These are phyloP conservation scores for Leptopilina myrica DNA, from an alignment of 2,888 invertebrate species.

Conservation along the genomic window DNA sequence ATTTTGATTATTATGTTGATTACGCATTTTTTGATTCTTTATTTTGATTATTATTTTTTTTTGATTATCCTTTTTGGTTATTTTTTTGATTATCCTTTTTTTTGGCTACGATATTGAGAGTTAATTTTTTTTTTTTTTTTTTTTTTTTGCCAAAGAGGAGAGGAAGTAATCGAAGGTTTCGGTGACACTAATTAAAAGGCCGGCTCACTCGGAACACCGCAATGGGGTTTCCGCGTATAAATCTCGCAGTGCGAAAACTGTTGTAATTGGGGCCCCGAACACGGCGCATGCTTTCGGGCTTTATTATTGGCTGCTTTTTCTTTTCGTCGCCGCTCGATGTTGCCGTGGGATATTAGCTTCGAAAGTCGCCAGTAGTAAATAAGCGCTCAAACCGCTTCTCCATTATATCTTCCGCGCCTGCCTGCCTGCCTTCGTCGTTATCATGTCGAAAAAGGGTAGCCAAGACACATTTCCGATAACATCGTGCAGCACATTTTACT, in stretches of 20 bases:
- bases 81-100: no score
- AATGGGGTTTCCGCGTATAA: constrained; percentile 50
- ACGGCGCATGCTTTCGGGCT: constrained; percentile 46
- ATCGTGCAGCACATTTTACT: not conserved
- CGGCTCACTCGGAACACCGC: constrained; percentile 13
- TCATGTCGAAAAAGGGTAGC: not conserved
- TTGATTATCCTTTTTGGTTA: no score
- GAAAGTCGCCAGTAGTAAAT: constrained; percentile 57
- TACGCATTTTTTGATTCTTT: no score
- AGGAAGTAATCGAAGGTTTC: constrained; percentile 1
- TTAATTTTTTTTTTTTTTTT: not conserved
- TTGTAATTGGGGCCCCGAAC: constrained; percentile 56
- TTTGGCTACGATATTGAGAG: no score
- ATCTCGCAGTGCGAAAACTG: constrained; percentile 60
- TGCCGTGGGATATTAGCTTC: constrained; percentile 60
- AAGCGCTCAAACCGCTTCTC: constrained; percentile 52
- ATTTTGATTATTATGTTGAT: no score
- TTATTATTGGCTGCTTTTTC: constrained; percentile 50
- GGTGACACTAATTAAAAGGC: constrained; percentile 54
- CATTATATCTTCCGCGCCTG: constrained; percentile 53
- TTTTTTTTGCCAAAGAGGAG: not conserved
- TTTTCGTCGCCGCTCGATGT: constrained; percentile 46
- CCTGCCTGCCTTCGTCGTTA: not conserved
- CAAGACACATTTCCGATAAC: constrained; percentile 16
- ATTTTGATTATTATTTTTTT: no score